Base-by-base conservation (phyloP, 2,888 invertebrate genomes). In the Tinea pellionella region DNA sequence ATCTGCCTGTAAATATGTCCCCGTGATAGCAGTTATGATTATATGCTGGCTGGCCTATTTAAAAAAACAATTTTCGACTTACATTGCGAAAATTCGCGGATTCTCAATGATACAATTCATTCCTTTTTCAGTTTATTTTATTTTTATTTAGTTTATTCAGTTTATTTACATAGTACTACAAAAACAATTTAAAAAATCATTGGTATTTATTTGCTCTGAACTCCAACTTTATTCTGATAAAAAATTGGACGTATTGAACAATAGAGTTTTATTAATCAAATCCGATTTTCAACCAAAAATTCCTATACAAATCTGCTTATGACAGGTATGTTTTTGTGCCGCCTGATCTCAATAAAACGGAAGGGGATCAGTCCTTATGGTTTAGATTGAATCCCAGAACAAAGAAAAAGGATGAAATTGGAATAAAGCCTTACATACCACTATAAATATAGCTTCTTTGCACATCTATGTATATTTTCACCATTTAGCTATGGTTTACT, bases 301-400 rank as follows among this genome's bases (percentile, higher is more conserved):
- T 2, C n/a, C 47, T 15, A 47, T 15, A 47, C 47, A 47, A 47
- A 47, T 47, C 47, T 47, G 47, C 47, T 47, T 16, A 47, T 47
- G 47, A 47, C 47, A 47, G 47, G 47, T 47, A 47, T 9, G 47
- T 6, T 47, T 47, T 47, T 47, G 13, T 47, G 16, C 47, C 47
- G 47, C 13, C 47, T 47, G 47, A 47, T 47, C 47, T 47, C 47
- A 47, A 47, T 47, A 47, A 47, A 47, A 47, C 47, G 47, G n/a
- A 47, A 47, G 47, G n/a, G 47, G 47, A 47, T 47, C 47, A 47
- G 47, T 16, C 47, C 47, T 16, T 47, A 13, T 15, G 37, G 37
- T 9, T 37, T 37, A 47, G 47, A 47, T 47, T 16, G 16, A 47
- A 47, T 47, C 37, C 37, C 47, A 47, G 47, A 16, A 47, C 47